A percentile compares a stretch with the other conserved stretches of the same genome.
These are phyloP conservation scores for Polylopha cassiicola DNA, from an alignment of 2,888 invertebrate genomes.

Conservation along the genomic window DNA sequence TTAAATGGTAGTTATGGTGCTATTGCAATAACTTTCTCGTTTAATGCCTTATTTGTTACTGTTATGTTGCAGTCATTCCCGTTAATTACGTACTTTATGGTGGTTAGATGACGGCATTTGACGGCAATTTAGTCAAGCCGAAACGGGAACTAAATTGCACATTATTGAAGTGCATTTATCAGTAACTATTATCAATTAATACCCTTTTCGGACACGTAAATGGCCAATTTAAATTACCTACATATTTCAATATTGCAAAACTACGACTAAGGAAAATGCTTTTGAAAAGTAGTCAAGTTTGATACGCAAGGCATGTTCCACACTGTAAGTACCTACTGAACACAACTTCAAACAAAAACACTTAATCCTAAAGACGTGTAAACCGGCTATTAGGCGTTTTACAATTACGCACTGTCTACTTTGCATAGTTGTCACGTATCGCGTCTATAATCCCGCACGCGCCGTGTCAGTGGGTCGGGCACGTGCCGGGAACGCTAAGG, in stretches of 20 bases:
- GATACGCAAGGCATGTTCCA: too few species aligned
- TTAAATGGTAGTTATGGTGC: slow-evolving; percentile 12
- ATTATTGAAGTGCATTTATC: too few species aligned
- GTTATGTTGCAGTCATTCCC: slow-evolving; percentile 13
- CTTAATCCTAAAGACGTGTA: too few species aligned
- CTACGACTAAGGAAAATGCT: too few species aligned
- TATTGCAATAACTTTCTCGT: slow-evolving; percentile 18
- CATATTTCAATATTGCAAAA: too few species aligned
- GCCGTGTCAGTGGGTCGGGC: slow-evolving; percentile 47
- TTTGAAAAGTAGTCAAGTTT: too few species aligned
- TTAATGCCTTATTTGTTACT: slow-evolving; percentile 18
- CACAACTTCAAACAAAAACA: too few species aligned
- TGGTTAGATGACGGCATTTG: too few species aligned
- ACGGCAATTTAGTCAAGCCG: slow-evolving; percentile 3
- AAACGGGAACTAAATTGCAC: background rate
- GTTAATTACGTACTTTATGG: slow-evolving; percentile 9
- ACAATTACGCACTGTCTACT: slow-evolving; percentile 6
- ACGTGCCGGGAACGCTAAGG: slow-evolving; percentile 46
- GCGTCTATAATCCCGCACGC: slow-evolving; percentile 29
- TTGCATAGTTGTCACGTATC: slow-evolving; percentile 26
- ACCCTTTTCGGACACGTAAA: too few species aligned
- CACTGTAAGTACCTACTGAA: too few species aligned
- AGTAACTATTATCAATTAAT: too few species aligned
- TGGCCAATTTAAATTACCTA: too few species aligned
- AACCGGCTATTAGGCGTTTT: background rate